Percentiles rank a stretch among this genome's conserved stretches.
Evolutionary conservation across 2,888 invertebrate species (phyloP).

Genomic region (Thumatha senex): DNA sequence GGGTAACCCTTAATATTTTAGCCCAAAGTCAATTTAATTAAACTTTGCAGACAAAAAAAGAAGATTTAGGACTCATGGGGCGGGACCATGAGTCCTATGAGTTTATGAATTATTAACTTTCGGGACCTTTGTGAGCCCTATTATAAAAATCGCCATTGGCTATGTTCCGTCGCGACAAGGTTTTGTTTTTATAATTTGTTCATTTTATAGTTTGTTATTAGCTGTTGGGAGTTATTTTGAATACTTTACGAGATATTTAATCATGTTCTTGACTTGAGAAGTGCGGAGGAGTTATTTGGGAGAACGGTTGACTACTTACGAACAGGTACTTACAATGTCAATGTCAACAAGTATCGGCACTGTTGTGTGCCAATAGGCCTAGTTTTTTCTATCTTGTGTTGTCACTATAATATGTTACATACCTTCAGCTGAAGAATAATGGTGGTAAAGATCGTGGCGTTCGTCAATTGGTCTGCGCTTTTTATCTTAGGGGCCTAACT

Average conservation of each 20-base stretch:
- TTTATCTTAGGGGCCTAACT: too few relatives aligned
- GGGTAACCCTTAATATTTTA: constrained; percentile 42
- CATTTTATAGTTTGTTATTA: constrained; percentile 23
- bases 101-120: constrained; percentile 66
- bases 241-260: constrained; percentile 4
- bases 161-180: constrained; percentile 40
- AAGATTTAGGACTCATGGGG: constrained; percentile 54
- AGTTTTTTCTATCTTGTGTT: too few relatives aligned
- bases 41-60: constrained; percentile 71
- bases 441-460: too few relatives aligned
- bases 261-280: not conserved
- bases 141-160: constrained; percentile 57
- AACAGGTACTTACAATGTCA: too few relatives aligned
- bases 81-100: constrained; percentile 62
- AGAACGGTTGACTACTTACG: too few relatives aligned
- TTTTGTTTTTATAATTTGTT: constrained; percentile 21
- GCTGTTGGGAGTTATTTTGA: constrained; percentile 2
- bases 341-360: too few relatives aligned
- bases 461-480: too few relatives aligned
- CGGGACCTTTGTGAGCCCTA: constrained; percentile 40
- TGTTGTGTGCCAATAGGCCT: too few relatives aligned
- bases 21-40: constrained; percentile 71
- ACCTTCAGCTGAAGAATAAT: too few relatives aligned
- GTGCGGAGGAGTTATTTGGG: too few relatives aligned
- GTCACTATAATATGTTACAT: too few relatives aligned